phyloP scores from a whole-genome alignment of 64 coral and sea anemone genomes.

The Exaiptasia diaphana region DNA sequence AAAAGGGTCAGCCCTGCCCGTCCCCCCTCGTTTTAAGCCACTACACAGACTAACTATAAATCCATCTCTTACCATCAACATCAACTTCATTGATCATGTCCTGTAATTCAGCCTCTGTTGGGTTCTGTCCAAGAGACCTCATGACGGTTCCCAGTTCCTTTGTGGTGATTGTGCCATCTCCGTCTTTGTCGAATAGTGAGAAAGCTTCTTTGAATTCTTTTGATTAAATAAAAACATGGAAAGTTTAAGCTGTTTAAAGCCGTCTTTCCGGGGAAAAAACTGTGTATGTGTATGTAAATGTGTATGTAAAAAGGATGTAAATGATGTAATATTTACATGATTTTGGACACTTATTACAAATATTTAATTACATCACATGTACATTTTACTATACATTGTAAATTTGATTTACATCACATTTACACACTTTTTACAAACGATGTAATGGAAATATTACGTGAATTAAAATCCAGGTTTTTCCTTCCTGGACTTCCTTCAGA shows the following conservation, averaged over 20 bases:
- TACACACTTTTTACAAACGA: no score
- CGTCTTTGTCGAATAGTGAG: constrained; percentile 75
- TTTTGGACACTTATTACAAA: no score
- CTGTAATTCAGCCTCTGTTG: constrained; percentile 74
- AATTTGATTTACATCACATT: no score
- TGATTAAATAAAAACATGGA: neutral
- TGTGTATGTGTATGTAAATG: neutral
- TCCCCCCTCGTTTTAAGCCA: neutral
- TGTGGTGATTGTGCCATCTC: constrained; percentile 83
- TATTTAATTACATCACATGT: no score
- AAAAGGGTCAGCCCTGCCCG: no score
- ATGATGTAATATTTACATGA: neutral
- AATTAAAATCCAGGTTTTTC: no score
- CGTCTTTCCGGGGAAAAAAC: neutral
- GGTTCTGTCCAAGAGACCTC: constrained; percentile 82
- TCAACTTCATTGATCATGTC: constrained; percentile 89
- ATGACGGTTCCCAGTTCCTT: constrained; percentile 82
- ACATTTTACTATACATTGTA: no score
- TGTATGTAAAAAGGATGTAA: neutral
- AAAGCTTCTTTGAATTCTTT: constrained; percentile 86
- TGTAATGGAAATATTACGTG: no score
- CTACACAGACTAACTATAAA: neutral
- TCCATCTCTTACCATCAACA: constrained; percentile 44
- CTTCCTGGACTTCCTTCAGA: no score
- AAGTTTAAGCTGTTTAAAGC: no score